Base-by-base conservation (phyloP, 2,888 invertebrate species). In the Adelognathus sp. region DNA sequence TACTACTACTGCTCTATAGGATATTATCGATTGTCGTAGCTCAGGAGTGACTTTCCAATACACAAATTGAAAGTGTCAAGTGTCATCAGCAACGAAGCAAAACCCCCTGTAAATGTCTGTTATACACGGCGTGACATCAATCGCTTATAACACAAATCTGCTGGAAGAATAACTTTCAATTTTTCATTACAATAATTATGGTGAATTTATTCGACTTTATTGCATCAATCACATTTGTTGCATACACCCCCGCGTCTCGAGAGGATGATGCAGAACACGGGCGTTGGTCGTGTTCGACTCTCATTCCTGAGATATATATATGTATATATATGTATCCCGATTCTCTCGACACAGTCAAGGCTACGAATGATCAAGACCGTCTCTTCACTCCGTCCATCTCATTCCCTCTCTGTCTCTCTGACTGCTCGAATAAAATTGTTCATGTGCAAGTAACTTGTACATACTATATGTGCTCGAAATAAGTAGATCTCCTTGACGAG, bases 31-130 rank as follows among this genome's bases (percentile, higher is more conserved):
- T 69, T 64, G 44, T 60, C 67, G 61, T 11, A 46, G 56, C 36
- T 44, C 52, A n/a, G 56, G 16, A 21, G 27, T 27, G 46, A 73
- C 78, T 78, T 74, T 78, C 73, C 64, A 74, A 70, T 74, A 70
- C 74, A 64, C 44, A 70, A 74, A 78, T 74, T n/a, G n/a, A n/a
- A n/a, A n/a, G n/a, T n/a, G n/a, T 77, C 58, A 60, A 64, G 41
- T 60, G 73, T 58, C 39, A 58, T 58, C 33, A 58, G 63, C 73
- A 64, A 39, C 73, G 73, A 70, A 64, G 58, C 73, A 64, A 78
- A 50, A 73, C 63, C 36, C 27, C 33, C 46, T 44, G 61, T 18
- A n/a, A n/a, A n/a, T n/a, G n/a, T n/a, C n/a, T n/a, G n/a, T n/a
- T n/a, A n/a, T n/a, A n/a, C 60, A n/a, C 39, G 11, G 1, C 5